A percentile compares a stretch with the other conserved stretches of the same genome.
phyloP scores from a whole-genome alignment of 2,888 invertebrate genomes.

The Meliscaeva auricollis region DNA sequence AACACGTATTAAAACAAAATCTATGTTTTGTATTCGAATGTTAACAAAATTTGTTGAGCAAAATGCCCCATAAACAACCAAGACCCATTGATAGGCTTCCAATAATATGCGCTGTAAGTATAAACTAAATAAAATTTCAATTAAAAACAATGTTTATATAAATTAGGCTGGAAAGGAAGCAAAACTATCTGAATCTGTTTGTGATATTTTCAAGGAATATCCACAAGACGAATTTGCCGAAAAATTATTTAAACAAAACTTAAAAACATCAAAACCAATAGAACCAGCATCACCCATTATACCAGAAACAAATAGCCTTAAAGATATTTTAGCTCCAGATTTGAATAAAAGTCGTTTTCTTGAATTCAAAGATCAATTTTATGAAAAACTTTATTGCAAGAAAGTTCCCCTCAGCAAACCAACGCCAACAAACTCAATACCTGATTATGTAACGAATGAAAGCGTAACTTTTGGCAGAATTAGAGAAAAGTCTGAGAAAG shows the following conservation, averaged over 20 bases:
- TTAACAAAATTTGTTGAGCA: neutral
- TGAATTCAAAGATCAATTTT: constrained; percentile 80
- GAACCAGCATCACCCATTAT: constrained; percentile 65
- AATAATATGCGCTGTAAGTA: constrained; percentile 55
- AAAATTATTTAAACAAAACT: constrained; percentile 77
- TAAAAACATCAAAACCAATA: neutral
- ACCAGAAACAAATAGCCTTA: constrained; percentile 74
- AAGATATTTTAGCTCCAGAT: constrained; percentile 79
- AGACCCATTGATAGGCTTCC: constrained; percentile 42
- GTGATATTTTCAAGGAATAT: constrained; percentile 72
- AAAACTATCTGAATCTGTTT: constrained; percentile 6
- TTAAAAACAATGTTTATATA: neutral
- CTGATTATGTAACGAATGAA: constrained; percentile 79
- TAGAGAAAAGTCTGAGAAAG: constrained; percentile 39
- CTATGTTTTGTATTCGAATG: neutral
- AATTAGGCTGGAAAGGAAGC: constrained; percentile 78
- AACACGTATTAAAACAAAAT: too few species aligned
- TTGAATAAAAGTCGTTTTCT: constrained; percentile 80
- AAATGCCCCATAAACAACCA: constrained; percentile 41
- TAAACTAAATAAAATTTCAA: neutral
- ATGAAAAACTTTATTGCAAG: constrained; percentile 81
- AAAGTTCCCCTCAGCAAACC: constrained; percentile 78
- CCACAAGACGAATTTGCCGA: constrained; percentile 79
- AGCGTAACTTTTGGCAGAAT: constrained; percentile 79
- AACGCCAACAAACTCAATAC: constrained; percentile 78